phyloP scores from a whole-genome alignment of 2,888 invertebrate genomes.

The Stenodema calcarata region DNA sequence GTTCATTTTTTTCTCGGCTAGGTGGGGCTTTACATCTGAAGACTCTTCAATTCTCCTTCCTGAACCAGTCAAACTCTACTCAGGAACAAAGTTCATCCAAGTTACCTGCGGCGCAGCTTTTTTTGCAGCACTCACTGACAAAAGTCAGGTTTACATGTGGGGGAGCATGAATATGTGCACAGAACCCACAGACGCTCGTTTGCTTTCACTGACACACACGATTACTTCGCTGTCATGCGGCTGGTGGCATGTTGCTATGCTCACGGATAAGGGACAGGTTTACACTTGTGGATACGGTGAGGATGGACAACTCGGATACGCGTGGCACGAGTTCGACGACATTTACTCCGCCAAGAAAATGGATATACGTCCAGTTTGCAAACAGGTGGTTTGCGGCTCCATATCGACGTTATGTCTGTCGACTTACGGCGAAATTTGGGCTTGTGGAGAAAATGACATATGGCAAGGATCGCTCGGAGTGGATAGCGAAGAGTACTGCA shows the following conservation, averaged over 20 bases:
- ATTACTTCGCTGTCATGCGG: constrained; percentile 20
- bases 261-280: constrained; percentile 35
- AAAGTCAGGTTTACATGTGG: constrained; percentile 38
- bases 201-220: not conserved
- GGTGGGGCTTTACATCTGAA: constrained; percentile 31
- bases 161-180: constrained; percentile 46
- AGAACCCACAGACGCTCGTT: constrained; percentile 25
- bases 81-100: constrained; percentile 10
- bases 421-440: constrained; percentile 42
- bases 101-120: constrained; percentile 36
- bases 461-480: constrained; percentile 40
- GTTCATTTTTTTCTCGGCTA: not conserved
- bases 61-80: not conserved
- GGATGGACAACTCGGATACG: constrained; percentile 32
- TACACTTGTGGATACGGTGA: constrained; percentile 37
- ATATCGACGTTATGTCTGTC: constrained; percentile 32
- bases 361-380: constrained; percentile 23
- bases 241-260: constrained; percentile 44
- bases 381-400: constrained; percentile 30
- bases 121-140: constrained; percentile 23
- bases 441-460: constrained; percentile 35
- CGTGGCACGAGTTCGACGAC: constrained; percentile 28
- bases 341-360: constrained; percentile 11
- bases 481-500: constrained; percentile 30
- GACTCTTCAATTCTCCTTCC: constrained; percentile 9